phyloP scores from a whole-genome alignment of 2,888 invertebrate genomes.

The Omphaloscelis lunosa region DNA sequence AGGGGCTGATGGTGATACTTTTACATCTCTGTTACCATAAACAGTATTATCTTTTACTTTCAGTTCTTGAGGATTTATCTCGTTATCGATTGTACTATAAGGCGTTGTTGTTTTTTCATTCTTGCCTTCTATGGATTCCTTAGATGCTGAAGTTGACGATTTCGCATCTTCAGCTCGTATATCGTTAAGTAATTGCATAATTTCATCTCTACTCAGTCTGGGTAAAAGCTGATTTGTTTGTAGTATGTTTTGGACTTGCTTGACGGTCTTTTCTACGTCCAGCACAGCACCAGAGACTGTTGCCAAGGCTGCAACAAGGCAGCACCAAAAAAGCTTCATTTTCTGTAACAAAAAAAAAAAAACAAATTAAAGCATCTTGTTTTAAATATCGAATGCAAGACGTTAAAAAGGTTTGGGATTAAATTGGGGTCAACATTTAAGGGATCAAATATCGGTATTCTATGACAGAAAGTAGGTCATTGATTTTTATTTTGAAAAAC shows the following conservation, averaged over 20 bases:
- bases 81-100: slow-evolving; percentile 76
- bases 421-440: slow-evolving; percentile 18
- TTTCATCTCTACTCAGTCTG: slow-evolving; percentile 92
- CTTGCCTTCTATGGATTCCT: slow-evolving; percentile 71
- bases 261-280: slow-evolving; percentile 91
- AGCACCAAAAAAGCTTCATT: slow-evolving; percentile 83
- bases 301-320: slow-evolving; percentile 74
- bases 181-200: slow-evolving; percentile 92
- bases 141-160: slow-evolving; percentile 72
- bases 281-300: slow-evolving; percentile 76
- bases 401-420: not conserved
- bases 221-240: slow-evolving; percentile 92
- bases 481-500: slow-evolving; percentile 25
- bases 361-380: not conserved
- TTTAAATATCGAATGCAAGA: slow-evolving; percentile 1
- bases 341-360: slow-evolving; percentile 78
- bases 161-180: slow-evolving; percentile 90
- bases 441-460: slow-evolving; percentile 42
- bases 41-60: slow-evolving; percentile 67
- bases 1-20: slow-evolving; percentile 63
- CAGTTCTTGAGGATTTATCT: slow-evolving; percentile 71
- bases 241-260: slow-evolving; percentile 92
- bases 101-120: slow-evolving; percentile 70
- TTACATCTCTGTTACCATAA: slow-evolving; percentile 57
- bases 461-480: slow-evolving; percentile 31